Base-by-base conservation (phyloP, 2,888 invertebrate species). In the Calameuta pallipes region DNA sequence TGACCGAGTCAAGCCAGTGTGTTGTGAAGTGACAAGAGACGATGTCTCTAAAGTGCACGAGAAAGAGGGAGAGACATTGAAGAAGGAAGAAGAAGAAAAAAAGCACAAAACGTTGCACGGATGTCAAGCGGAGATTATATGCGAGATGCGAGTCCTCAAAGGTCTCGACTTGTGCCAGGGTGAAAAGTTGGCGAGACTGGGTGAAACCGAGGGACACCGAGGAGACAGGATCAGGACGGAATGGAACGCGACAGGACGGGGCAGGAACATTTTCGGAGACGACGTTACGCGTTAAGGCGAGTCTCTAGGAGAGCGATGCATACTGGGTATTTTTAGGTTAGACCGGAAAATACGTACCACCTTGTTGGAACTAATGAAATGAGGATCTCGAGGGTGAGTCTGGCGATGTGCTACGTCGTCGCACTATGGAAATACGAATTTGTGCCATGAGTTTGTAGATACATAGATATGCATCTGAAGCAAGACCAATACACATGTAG, bases 141-240 rank as follows among this genome's bases (percentile, higher is more conserved):
- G 34, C 71, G 15, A 78, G 88, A 84, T 82, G 88, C 82, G 69
- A 86, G 82, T 80, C 88, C 86, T 75, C 23, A 56, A 23, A 56
- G 56, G 56, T 56, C 56, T 56, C 23, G 56, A 56, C 56, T 56
- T 56, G 23, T 56, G 56, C 56, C 56, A 56, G 23, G 56, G 56
- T 56, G 56, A 56, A 56, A 56, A 56, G 56, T 56, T 56, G 56
- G 56, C 56, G 23, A 56, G 56, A 56, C 56, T 56, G 56, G 56
- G 56, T 23, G 23, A 56, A 56, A 23, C 56, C 23, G 23, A 56
- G 56, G 23, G 56, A 56, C 56, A 9, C 56, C 56, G 23, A 56
- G 56, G 56, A 9, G 56, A 56, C 56, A 23, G 56, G 56, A 56
- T 56, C 56, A 56, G 56, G 23, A 23, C 9, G 23, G 15, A 41